Evolutionary conservation across 2,888 invertebrate species (phyloP), one percentile per base, ranked within the genome.

Genomic region (Papilio elwesi): DNA sequence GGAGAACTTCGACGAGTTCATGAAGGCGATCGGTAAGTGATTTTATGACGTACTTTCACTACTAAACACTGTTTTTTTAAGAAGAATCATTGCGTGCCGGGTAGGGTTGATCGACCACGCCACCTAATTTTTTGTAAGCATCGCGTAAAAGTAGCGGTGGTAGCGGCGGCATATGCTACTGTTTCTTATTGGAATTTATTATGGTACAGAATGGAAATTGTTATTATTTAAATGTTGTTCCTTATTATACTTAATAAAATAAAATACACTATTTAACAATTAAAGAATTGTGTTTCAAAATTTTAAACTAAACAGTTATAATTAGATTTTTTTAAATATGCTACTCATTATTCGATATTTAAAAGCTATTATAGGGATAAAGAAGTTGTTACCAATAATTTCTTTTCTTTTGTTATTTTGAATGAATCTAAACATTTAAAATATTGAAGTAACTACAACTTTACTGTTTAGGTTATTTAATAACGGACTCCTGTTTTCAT

Each of bases 1-100:
- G 81, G 97, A 97, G 78, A 97, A 97, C 86, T 98, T 98, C 89
- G 98, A 98, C 82, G 97, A 97, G 74, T 97, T 97, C 94, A 97
- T 98, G 97, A 97, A 97, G 94, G 95, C 96, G 67, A 90, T 97
- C 77, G 97, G 97, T 97, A 86, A 96, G 96, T 90, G 51, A 71
- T 78, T 81, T 77, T 78, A 26, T 66, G 48, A 55, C 71, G 74
- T 80, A 81, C 71, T 78, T 79, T 70, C 68, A 65, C 65, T 75
- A 77, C 78, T 82, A 74, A 77, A 77, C 75, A 74, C 77, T 76
- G 78, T 79, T 78, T 79, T 76, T 64, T 68, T 43, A 76, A 72
- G 76, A 77, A 71, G 76, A 79, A 77, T 78, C 69, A 75, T 79
- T 69, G 86, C 90, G 89, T 90, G 89, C 89, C 91, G 91, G 91